Evolutionary conservation across 2,113 vertebrate species (phyloP).

Genomic region (Corydoras sp.): DNA sequence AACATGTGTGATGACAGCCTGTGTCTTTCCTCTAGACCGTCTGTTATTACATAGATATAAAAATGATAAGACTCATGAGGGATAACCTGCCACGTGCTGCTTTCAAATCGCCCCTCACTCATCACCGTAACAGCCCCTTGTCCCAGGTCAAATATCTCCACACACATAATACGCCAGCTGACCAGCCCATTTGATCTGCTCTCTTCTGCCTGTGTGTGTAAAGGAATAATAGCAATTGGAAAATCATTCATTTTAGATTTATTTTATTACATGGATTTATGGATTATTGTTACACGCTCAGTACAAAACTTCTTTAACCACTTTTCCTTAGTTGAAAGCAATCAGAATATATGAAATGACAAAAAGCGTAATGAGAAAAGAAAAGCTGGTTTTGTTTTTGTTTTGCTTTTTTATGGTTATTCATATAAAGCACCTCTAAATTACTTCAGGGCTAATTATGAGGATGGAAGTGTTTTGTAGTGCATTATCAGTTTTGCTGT

Average conservation of each 20-base stretch:
- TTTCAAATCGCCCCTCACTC: slow-evolving; percentile 46
- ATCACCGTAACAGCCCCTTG: slow-evolving; percentile 49
- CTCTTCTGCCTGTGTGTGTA: slow-evolving; percentile 12
- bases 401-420: not conserved
- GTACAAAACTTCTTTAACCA: too few relatives aligned
- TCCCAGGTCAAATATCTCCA: slow-evolving; percentile 18
- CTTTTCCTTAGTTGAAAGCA: too few relatives aligned
- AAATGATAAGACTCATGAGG: slow-evolving; percentile 49
- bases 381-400: slow-evolving; percentile 2
- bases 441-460: not conserved
- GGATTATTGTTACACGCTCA: too few relatives aligned
- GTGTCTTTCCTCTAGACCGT: slow-evolving; percentile 37
- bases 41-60: slow-evolving; percentile 48
- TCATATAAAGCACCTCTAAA: not conserved
- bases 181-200: slow-evolving; percentile 29
- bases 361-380: not conserved
- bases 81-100: slow-evolving; percentile 42
- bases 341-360: not conserved
- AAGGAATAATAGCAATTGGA: not conserved
- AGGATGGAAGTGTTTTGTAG: slow-evolving; percentile 5
- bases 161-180: slow-evolving; percentile 36
- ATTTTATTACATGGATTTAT: too few relatives aligned
- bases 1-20: slow-evolving; percentile 37
- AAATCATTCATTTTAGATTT: too few relatives aligned
- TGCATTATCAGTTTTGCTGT: not conserved